A percentile compares a stretch with the other conserved stretches of the same genome.
Evolutionary conservation across 2,797 vertebrate genomes (phyloP).

Genomic region (Sebastes itinus): DNA sequence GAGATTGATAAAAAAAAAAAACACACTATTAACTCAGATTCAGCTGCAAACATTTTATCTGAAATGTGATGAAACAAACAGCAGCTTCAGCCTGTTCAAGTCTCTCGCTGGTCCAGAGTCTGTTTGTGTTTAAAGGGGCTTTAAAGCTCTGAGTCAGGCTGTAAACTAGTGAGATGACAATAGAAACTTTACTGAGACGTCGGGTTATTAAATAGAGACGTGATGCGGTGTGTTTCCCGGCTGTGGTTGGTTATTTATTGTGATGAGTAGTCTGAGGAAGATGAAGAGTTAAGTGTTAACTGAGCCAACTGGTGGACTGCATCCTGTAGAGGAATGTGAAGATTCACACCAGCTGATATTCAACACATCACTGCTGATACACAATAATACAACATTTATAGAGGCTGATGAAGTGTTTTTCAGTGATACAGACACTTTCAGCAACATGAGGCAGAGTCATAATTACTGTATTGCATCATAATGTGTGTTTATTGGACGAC

Average conservation of each 20-base stretch:
- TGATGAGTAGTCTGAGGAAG: slow-evolving; percentile 52
- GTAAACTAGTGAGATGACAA: slow-evolving; percentile 9
- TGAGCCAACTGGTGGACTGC: background rate
- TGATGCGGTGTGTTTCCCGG: slow-evolving; percentile 36
- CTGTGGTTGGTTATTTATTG: slow-evolving; percentile 62
- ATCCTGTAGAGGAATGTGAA: background rate
- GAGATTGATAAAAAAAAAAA: background rate
- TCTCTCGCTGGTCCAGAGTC: background rate
- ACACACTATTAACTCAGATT: background rate
- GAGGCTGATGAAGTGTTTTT: background rate
- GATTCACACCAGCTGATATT: background rate
- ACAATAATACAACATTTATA: background rate
- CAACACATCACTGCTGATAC: background rate
- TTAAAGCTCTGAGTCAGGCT: background rate
- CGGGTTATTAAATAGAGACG: background rate
- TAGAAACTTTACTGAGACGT: too few relatives aligned
- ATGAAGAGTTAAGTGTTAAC: slow-evolving; percentile 4
- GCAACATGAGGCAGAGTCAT: background rate
- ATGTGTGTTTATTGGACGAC: background rate
- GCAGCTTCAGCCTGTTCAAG: background rate
- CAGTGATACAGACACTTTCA: too few relatives aligned
- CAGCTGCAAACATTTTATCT: background rate
- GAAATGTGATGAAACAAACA: background rate
- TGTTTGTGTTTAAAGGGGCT: background rate
- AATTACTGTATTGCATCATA: background rate